phyloP scores from a whole-genome alignment of 2,113 vertebrate genomes.

The Ahaetulla prasina region DNA sequence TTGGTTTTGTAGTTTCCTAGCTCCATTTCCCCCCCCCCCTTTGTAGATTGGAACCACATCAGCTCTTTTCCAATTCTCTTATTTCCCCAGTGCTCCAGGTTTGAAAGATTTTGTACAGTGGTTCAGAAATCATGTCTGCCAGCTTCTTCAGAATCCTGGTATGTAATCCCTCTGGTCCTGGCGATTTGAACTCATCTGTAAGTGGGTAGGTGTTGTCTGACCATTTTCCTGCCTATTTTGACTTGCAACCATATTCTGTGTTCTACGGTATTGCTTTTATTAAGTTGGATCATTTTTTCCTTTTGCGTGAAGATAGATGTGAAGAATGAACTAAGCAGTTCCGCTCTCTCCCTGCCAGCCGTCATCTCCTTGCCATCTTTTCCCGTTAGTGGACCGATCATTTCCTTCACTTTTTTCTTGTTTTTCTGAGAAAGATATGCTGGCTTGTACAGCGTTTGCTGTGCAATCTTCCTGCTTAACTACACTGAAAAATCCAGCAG shows the following conservation, averaged over 20 bases:
- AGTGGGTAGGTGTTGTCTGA: not conserved
- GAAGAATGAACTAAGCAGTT: not conserved
- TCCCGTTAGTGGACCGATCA: not conserved
- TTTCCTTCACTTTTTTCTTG: not conserved
- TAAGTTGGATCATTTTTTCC: not conserved
- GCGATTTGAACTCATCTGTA: not conserved
- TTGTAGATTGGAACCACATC: not conserved
- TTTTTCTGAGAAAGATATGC: not conserved
- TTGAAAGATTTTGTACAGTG: not conserved
- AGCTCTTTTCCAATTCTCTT: not conserved
- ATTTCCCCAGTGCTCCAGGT: not conserved
- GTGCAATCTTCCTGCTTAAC: no score
- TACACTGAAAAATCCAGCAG: not conserved
- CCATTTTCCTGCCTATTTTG: not conserved
- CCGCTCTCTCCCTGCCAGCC: not conserved
- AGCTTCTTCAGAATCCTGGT: not conserved
- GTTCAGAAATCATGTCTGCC: not conserved
- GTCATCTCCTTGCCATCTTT: not conserved
- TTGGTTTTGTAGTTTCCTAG: no score
- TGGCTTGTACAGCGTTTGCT: not conserved
- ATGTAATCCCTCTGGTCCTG: not conserved
- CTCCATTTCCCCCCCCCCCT: no score
- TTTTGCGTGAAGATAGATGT: not conserved
- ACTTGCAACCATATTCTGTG: not conserved
- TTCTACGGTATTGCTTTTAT: not conserved